Conservation (phyloP, 2,888 invertebrate species). For the Acanthosepion lycidas region DNA sequence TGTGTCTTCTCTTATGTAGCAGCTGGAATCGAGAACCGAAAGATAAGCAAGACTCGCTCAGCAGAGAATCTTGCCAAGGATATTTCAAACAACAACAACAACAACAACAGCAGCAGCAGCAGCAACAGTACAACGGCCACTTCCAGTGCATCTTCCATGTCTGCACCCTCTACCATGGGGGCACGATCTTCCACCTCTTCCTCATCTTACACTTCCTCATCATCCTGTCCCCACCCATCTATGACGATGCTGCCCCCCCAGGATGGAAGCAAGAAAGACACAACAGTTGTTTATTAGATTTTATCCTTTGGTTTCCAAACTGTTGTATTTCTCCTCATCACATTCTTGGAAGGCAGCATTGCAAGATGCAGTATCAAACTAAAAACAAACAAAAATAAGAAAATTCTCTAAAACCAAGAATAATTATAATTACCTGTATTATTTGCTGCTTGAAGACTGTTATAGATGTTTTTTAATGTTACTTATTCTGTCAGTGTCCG, state of each 20-base stretch:
- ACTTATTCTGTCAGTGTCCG: not conserved
- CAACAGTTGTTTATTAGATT: not conserved
- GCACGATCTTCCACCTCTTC: not conserved
- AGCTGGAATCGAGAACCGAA: conserved; percentile 77
- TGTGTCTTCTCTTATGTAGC: conserved; percentile 99
- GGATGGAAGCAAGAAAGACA: not conserved
- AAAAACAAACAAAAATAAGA: not conserved
- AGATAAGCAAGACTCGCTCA: conserved; percentile 49
- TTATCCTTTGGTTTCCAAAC: not conserved
- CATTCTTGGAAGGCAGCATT: not conserved
- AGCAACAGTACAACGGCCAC: not conserved
- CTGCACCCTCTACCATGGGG: not conserved
- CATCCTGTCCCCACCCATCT: not conserved
- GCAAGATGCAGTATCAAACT: not conserved
- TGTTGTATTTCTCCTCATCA: not conserved
- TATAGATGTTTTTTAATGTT: not conserved
- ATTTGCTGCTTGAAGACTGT: not conserved
- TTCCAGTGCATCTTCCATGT: not conserved
- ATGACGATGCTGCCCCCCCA: not conserved
- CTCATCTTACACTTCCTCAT: not conserved
- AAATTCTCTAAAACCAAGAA: not conserved
- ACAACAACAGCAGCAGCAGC: not conserved
- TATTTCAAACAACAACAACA: not conserved
- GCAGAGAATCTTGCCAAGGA: conserved; percentile 25
- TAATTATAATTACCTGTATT: not conserved